Base-by-base conservation (phyloP, 1,140 invertebrate species). In the Drosophila sulfurigaster region DNA sequence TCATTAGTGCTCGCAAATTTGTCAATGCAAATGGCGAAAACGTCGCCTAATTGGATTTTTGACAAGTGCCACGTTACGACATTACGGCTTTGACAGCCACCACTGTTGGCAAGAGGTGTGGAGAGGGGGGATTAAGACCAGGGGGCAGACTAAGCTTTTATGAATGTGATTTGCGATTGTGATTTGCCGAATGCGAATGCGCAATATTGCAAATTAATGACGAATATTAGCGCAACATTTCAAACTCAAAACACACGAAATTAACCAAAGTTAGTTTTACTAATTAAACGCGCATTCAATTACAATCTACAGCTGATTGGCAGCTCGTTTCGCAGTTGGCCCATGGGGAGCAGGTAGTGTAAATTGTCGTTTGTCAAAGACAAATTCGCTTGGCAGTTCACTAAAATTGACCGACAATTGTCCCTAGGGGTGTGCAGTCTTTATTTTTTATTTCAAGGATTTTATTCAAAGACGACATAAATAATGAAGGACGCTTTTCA, bases 31-130 rank as follows among this genome's bases (percentile, higher is more conserved):
- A 67, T 62, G 45, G 54, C 74, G 49, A 65, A 68, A 67, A 62
- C 58, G 69, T 65, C 51, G 69, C 74, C 81, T 85, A 85, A 85
- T 85, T 85, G 81, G 81, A 85, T 85, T 85, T 85, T 83, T 83
- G 81, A 83, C 68, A 78, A 75, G 69, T 70, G 64, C 58, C 41
- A 64, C 32, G 52, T 48, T 59, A 54, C 57, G 77, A 72, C 60
- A 48, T 48, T 48, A 48, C 32, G 75, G 54, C 66, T 71, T 13
- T 51, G 67, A 63, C 67, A 83, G 68, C 59, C 48, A 38, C 20
- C 20, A 25, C 20, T 25, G 3, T 25, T 25, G 20, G 25, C 45
- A 52, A 60, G 48, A 62, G 48, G 57, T 25, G 10, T 32, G 25
- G 11, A 15, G 15, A 32, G 20, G 43, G 2, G 7, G 20, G 5